These are phyloP conservation scores for Tromatobia lineatoria DNA, from an alignment of 2,888 invertebrate species.

Conservation along the genomic window DNA sequence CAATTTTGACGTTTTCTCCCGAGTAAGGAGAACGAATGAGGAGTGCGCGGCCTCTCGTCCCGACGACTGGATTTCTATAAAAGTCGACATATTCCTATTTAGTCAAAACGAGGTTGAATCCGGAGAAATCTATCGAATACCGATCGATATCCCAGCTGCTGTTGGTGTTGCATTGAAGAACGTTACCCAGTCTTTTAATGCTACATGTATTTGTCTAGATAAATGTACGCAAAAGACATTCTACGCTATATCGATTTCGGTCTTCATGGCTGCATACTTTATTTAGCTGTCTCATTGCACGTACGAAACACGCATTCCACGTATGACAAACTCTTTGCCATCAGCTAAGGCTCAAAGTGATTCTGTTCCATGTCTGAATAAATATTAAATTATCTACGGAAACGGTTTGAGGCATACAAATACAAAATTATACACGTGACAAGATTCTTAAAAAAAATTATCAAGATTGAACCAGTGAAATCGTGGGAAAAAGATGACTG, in stretches of 20 bases:
- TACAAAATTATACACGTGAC: neutral
- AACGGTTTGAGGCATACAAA: neutral
- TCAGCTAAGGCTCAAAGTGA: neutral
- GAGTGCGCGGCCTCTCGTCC: slow-evolving; percentile 56
- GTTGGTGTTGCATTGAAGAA: slow-evolving; percentile 44
- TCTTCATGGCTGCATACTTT: slow-evolving; percentile 33
- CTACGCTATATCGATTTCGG: slow-evolving; percentile 41
- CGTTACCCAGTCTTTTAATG: slow-evolving; percentile 18
- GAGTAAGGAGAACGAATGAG: slow-evolving; percentile 57
- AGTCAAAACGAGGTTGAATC: slow-evolving; percentile 80
- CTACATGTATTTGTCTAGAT: slow-evolving; percentile 46
- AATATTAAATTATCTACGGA: neutral
- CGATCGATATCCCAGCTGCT: slow-evolving; percentile 78
- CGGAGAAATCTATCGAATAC: slow-evolving; percentile 81
- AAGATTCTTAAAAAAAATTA: neutral
- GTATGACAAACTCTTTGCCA: neutral
- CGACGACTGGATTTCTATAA: slow-evolving; percentile 74
- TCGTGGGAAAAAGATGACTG: neutral
- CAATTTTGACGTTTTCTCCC: slow-evolving; percentile 82
- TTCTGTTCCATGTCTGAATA: neutral
- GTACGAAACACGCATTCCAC: slow-evolving; percentile 13
- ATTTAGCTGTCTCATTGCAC: slow-evolving; percentile 36
- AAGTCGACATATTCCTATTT: slow-evolving; percentile 82
- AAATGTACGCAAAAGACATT: slow-evolving; percentile 56
- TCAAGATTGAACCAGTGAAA: neutral